Base-by-base conservation (phyloP, 2,888 invertebrate genomes). In the Amblyjoppa proteus region DNA sequence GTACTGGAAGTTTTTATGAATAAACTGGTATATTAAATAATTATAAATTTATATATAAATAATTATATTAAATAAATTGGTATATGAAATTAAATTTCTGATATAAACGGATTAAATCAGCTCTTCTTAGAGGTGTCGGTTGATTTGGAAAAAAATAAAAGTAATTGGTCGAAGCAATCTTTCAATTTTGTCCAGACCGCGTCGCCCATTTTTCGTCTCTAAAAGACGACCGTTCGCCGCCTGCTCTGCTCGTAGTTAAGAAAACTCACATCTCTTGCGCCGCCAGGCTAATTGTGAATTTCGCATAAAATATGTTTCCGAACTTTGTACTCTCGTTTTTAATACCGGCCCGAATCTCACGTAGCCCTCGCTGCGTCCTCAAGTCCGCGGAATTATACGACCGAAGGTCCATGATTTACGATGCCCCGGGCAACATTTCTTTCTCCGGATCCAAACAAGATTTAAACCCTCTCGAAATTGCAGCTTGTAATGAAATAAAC, bases 401-500 rank as follows among this genome's bases (percentile, higher is more conserved):
- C 51, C 51, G 9, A 51, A 53, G 51, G 28, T 25, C 7, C 31
- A 51, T 51, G 51, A 70, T 70, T 70, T 70, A 73, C 53, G 11
- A 38, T 73, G 13, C 2, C 25, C 20, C 38, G 16, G 16, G 34
- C 16, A 41, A 41, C 58, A 25, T 11, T 11, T 25, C 41, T 45
- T 25, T 38, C 38, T 28, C 6, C 6, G n/a, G 11, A 28, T 58
- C 41, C 16, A 25, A 58, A 41, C 16, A 58, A 74, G 13, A 58
- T 74, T 74, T 45, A 28, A 6, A 25, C 45, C 11, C 11, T n/a
- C 58, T 7, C 13, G n/a, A 74, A 41, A 58, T 73, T n/a, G 2
- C 41, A n/a, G 51, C 66, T 69, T 41, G 76, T 66, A 83, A 80
- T 71, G 76, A 73, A 80, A 76, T 75, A 71, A 20, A 56, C 38